Base-by-base conservation (phyloP, 2,113 vertebrate genomes). In the Okapia johnstoni region DNA sequence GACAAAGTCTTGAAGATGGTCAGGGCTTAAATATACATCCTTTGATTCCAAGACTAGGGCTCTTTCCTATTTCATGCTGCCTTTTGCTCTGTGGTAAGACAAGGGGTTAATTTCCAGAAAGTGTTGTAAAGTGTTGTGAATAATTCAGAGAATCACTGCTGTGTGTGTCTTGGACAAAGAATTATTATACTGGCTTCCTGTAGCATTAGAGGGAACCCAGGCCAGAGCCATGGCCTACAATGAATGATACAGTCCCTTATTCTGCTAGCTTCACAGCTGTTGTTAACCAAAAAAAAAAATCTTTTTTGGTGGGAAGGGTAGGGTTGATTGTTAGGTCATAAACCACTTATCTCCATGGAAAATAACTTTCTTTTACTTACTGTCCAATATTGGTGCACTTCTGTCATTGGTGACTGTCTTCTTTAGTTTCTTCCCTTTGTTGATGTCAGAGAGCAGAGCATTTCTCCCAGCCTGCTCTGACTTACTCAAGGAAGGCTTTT, bases 331-430 rank as follows among this genome's bases (percentile, higher is more conserved):
- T 95, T 95, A 97, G 58, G 73, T 90, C 50, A 77, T 2, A 8
- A 89, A 9, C 93, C 61, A 94, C 36, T 93, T 96, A 93, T 61
- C 83, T 88, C 60, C 60, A 13, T 50, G 46, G 58, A 87, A 97
- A 58, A 54, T 40, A 14, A 30, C 33, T 97, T 96, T 83, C 86
- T 79, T 81, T 36, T 46, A 99, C 99, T 99, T 99, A 99, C 99
- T 99, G 87, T 99, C 99, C n/a, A 99, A 15, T 63, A 98, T 0
- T 0, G 99, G 99, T 28, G 96, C 99, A 85, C 99, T 99, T 98
- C 99, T 99, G 98, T 99, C 99, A 99, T 99, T 99, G 97, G 99
- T 99, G 63, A 99, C 99, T 0, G 99, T 54, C 98, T 99, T 99
- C 99, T 99, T 99, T 26, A 99, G 99, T 85, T 98, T 99, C 96